Percentiles rank a stretch among this genome's conserved stretches.
Evolutionary conservation across 1,140 invertebrate species (phyloP).

Genomic region (Eubasilissa regina): DNA sequence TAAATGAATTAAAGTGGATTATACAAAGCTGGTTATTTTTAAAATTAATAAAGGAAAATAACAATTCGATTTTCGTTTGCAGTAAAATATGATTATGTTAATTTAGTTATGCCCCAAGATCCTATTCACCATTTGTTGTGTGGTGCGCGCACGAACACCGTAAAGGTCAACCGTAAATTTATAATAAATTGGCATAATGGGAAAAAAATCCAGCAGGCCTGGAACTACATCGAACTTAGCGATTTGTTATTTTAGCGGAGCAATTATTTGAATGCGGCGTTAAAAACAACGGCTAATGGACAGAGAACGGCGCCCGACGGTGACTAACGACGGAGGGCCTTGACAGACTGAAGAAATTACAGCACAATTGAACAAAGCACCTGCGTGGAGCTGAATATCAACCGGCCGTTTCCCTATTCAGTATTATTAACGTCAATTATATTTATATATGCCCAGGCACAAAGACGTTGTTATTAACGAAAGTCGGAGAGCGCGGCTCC

Average conservation of each 20-base stretch:
- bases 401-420: constrained; percentile 39
- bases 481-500: constrained; percentile 18
- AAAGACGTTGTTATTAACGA: constrained; percentile 17
- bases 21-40: no score
- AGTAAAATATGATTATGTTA: no score
- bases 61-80: no score
- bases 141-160: no score
- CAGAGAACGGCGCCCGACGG: constrained; percentile 22
- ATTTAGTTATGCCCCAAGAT: no score
- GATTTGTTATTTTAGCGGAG: neutral
- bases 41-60: no score
- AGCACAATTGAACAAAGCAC: constrained; percentile 18
- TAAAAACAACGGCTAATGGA: constrained; percentile 16
- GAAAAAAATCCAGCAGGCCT: no score
- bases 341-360: constrained; percentile 22
- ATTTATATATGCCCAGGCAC: constrained; percentile 19
- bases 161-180: no score
- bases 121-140: no score
- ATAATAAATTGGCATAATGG: no score
- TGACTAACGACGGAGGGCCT: constrained; percentile 31
- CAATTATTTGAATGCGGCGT: constrained; percentile 13
- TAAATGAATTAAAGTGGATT: no score
- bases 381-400: constrained; percentile 29
- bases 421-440: constrained; percentile 35
- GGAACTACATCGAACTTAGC: no score